Evolutionary conservation across 1,140 invertebrate genomes (phyloP).

Genomic region (Pogonomyrmex californicus): DNA sequence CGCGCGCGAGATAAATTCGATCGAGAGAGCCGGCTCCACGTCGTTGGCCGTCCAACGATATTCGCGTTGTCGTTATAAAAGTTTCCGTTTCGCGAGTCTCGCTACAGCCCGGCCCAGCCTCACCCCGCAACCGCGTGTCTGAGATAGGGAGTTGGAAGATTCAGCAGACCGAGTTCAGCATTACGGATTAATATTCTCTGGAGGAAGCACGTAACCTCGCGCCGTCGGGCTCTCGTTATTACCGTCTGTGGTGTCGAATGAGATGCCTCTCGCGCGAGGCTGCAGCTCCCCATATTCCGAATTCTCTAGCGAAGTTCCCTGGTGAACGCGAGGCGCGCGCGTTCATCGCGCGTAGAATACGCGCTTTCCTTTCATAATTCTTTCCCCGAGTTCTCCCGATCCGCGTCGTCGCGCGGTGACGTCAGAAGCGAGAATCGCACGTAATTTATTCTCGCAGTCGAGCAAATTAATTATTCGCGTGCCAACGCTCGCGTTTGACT

Average conservation of each 20-base stretch:
- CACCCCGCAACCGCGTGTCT: conserved; percentile 42
- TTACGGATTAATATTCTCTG: conserved; percentile 76
- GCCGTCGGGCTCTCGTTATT: conserved; percentile 73
- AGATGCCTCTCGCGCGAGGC: conserved; percentile 64
- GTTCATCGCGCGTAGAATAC: not conserved
- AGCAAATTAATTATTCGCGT: conserved; percentile 50
- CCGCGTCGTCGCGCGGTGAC: conserved; percentile 2
- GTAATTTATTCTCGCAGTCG: conserved; percentile 43
- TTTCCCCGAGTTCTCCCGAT: conserved; percentile 32
- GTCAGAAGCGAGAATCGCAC: conserved; percentile 18
- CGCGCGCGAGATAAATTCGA: not conserved
- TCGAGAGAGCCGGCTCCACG: not conserved
- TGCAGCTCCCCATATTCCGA: conserved; percentile 58
- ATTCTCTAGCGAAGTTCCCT: conserved; percentile 48
- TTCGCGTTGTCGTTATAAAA: conserved; percentile 29
- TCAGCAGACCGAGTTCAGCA: conserved; percentile 72
- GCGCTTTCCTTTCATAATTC: conserved; percentile 54
- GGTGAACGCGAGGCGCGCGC: conserved; percentile 11
- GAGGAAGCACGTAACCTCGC: conserved; percentile 72
- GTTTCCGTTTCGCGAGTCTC: conserved; percentile 38
- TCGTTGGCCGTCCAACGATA: not conserved
- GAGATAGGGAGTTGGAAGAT: conserved; percentile 71
- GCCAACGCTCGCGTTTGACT: conserved; percentile 7
- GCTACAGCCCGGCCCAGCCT: not conserved
- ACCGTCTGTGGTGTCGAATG: conserved; percentile 72